Conservation (phyloP, 2,797 vertebrate genomes). For the Ctenochaetus hawaiiensis region DNA sequence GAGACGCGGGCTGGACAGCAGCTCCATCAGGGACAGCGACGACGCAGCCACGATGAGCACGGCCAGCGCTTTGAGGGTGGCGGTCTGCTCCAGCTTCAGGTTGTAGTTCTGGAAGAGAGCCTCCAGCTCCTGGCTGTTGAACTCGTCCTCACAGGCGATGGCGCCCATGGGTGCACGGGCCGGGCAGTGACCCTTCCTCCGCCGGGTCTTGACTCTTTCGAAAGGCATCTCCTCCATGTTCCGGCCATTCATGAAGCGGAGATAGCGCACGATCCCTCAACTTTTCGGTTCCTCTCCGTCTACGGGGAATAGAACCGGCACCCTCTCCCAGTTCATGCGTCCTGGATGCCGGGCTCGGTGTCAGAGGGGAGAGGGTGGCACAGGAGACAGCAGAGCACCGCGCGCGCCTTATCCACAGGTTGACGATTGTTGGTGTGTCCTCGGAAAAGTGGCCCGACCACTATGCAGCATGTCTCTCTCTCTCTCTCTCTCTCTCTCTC, state of each 20-base stretch:
- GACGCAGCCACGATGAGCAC: conserved; percentile 94
- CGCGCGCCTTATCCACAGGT: conserved; percentile 82
- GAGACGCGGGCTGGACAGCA: conserved; percentile 91
- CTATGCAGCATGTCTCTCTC: conserved; percentile 57
- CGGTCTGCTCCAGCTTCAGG: conserved; percentile 97
- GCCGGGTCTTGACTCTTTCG: conserved; percentile 91
- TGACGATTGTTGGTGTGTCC: conserved; percentile 74
- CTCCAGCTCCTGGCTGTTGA: conserved; percentile 96
- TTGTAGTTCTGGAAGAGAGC: conserved; percentile 97
- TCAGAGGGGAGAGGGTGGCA: conserved; percentile 66
- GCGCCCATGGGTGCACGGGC: conserved; percentile 83
- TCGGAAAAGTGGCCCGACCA: conserved; percentile 78
- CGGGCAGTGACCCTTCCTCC: conserved; percentile 87
- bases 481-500: conserved; percentile 47
- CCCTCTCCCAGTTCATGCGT: conserved; percentile 68
- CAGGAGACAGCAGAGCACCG: conserved; percentile 59
- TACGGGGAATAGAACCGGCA: conserved; percentile 56
- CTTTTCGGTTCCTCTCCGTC: conserved; percentile 66
- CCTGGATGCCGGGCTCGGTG: conserved; percentile 49
- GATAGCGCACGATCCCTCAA: conserved; percentile 65
- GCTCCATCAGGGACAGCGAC: conserved; percentile 92
- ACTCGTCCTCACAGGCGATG: conserved; percentile 92
- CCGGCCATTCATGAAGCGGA: conserved; percentile 94
- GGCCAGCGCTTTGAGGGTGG: conserved; percentile 95
- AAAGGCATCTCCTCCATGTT: conserved; percentile 94